Evolutionary conservation across 1,140 invertebrate genomes (phyloP).

Genomic region (Ceratosolen fusciceps): DNA sequence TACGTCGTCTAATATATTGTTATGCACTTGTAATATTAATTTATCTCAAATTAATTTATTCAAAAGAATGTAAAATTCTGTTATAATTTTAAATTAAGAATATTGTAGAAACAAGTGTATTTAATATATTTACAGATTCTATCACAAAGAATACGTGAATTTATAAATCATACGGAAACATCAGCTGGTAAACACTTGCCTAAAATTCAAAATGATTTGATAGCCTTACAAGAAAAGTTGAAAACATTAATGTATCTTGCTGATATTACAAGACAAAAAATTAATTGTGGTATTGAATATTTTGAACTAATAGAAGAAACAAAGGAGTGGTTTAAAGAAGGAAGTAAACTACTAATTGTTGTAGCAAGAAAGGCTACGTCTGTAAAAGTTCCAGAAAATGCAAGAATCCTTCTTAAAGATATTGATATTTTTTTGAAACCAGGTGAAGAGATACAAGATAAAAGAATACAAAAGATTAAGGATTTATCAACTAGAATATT

Average conservation of each 20-base stretch:
- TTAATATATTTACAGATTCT: constrained; percentile 73
- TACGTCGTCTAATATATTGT: no score
- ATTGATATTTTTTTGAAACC: constrained; percentile 79
- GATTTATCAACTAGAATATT: constrained; percentile 78
- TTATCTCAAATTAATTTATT: neutral
- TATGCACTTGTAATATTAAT: neutral
- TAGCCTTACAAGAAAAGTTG: constrained; percentile 81
- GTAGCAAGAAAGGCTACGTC: constrained; percentile 78
- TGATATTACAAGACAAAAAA: constrained; percentile 75
- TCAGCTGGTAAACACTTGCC: constrained; percentile 75
- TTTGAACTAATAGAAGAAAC: constrained; percentile 75
- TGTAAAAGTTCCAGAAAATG: constrained; percentile 77
- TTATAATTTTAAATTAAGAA: neutral
- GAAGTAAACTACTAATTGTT: constrained; percentile 79
- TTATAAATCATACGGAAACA: constrained; percentile 79
- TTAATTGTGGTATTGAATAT: constrained; percentile 74
- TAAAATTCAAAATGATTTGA: constrained; percentile 77
- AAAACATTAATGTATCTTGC: constrained; percentile 80
- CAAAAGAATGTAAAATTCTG: no score
- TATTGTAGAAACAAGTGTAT: neutral
- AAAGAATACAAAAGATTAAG: constrained; percentile 78
- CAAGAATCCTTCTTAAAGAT: constrained; percentile 74
- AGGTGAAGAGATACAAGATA: constrained; percentile 78
- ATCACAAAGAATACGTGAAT: constrained; percentile 81
- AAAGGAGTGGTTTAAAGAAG: constrained; percentile 82